Evolutionary conservation across 2,113 vertebrate genomes (phyloP).

Genomic region (Oophaga pumilio): DNA sequence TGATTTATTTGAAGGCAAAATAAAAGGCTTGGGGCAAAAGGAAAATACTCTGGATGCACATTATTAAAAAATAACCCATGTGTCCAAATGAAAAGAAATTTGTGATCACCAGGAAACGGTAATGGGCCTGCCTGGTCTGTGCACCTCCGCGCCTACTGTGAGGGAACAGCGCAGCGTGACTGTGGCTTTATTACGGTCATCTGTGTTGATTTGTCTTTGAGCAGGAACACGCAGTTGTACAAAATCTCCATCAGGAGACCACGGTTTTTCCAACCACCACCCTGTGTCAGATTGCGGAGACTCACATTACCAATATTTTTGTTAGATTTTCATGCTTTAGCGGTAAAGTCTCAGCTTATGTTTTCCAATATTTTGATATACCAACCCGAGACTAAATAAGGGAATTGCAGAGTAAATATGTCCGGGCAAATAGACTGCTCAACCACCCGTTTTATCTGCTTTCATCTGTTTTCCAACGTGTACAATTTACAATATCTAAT

Average conservation of each 20-base stretch:
- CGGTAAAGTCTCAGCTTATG: background rate
- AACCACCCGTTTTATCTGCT: rapidly evolving
- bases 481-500: constrained; percentile 63
- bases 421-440: background rate
- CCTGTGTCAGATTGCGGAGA: background rate
- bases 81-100: background rate
- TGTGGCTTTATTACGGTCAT: constrained; percentile 31
- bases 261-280: background rate
- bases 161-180: constrained; percentile 32
- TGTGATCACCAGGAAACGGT: background rate
- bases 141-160: constrained; percentile 20
- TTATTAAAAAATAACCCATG: constrained; percentile 9
- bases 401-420: background rate
- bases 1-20: constrained; percentile 10
- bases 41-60: background rate
- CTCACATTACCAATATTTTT: background rate
- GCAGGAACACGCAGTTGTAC: constrained; percentile 1
- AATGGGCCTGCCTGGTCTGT: background rate
- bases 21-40: constrained; percentile 1
- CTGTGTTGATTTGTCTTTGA: constrained; percentile 37
- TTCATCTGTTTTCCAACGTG: constrained; percentile 40
- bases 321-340: background rate
- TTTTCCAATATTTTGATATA: background rate
- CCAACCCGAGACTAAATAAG: background rate
- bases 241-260: background rate